A percentile compares a stretch with the other conserved stretches of the same genome.
Evolutionary conservation across 2,113 vertebrate species (phyloP).

Genomic region (Ranitomeya variabilis): DNA sequence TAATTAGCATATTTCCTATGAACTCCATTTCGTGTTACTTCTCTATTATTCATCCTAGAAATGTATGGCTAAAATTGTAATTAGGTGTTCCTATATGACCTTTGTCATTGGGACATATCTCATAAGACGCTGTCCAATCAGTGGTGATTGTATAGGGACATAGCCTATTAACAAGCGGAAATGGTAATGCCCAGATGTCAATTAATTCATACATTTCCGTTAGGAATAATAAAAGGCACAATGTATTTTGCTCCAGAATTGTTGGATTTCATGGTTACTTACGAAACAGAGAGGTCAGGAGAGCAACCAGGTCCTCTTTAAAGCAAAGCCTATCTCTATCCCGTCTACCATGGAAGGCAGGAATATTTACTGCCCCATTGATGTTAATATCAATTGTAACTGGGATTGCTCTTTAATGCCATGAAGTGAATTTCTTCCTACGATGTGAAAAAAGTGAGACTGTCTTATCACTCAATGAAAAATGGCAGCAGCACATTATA

Average conservation of each 20-base stretch:
- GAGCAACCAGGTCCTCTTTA: background rate
- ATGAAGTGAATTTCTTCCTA: slow-evolving; percentile 17
- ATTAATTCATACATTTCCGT: background rate
- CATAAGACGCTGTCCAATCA: no score
- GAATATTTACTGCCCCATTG: background rate
- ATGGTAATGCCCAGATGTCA: background rate
- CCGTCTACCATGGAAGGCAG: background rate
- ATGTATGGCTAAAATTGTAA: no score
- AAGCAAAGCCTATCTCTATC: background rate
- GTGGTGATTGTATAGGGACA: no score
- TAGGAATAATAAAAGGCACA: background rate
- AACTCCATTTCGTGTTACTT: no score
- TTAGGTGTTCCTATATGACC: no score
- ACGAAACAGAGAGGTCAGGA: background rate
- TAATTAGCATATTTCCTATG: no score
- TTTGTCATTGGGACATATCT: no score
- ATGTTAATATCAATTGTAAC: background rate
- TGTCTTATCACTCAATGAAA: background rate
- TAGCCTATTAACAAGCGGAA: no score
- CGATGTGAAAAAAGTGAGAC: background rate
- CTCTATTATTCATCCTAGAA: no score
- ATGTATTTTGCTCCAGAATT: background rate
- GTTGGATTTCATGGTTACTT: background rate
- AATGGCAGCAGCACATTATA: slow-evolving; percentile 1
- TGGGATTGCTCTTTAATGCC: slow-evolving; percentile 16